These are phyloP conservation scores for Ennomos fuscantarius DNA, from an alignment of 2,888 invertebrate genomes.

Conservation along the genomic window DNA sequence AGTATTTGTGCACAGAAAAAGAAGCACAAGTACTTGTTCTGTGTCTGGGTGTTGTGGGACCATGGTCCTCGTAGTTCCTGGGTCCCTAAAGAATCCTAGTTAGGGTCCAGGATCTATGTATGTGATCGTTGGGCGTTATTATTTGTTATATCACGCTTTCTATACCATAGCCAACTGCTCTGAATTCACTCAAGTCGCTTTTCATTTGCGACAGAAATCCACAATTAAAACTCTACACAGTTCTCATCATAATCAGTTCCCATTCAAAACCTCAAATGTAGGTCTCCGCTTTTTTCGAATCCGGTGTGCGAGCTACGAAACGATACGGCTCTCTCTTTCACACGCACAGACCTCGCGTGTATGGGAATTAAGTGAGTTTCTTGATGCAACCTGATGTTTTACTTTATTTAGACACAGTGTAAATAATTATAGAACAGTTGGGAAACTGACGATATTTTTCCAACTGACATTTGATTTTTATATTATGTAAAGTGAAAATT, in stretches of 20 bases:
- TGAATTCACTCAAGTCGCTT: neutral
- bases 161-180: no score
- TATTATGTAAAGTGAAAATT: no score
- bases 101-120: no score
- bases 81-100: no score
- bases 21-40: no score
- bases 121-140: no score
- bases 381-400: slow-evolving; percentile 25
- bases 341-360: slow-evolving; percentile 26
- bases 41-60: no score
- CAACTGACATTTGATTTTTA: no score
- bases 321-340: slow-evolving; percentile 35
- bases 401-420: slow-evolving; percentile 25
- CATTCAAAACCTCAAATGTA: slow-evolving; percentile 23
- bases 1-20: no score
- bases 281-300: slow-evolving; percentile 53
- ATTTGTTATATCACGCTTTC: no score
- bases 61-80: no score
- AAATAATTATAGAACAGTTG: neutral
- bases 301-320: slow-evolving; percentile 61
- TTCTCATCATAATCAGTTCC: neutral
- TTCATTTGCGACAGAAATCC: neutral
- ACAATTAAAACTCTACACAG: no score
- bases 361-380: slow-evolving; percentile 26
- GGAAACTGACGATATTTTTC: neutral